Percentiles rank a stretch among this genome's conserved stretches.
Evolutionary conservation across 2,113 vertebrate species (phyloP).

Genomic region (Antechinus flavipes): DNA sequence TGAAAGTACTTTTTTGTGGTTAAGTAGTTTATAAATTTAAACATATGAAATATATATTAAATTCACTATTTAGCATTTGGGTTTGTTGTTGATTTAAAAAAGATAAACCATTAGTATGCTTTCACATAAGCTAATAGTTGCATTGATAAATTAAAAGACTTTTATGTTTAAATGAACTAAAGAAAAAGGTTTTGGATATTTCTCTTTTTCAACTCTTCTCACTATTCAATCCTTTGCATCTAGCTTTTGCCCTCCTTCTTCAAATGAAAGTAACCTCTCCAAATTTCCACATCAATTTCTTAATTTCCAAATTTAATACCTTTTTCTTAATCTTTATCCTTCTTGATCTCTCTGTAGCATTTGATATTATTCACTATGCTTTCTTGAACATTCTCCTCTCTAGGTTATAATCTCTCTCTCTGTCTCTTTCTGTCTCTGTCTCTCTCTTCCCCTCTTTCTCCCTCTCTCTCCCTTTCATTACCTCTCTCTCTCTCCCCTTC

Average conservation of each 20-base stretch:
- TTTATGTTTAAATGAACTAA: constrained; percentile 53
- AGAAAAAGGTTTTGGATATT: not conserved
- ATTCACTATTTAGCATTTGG: not conserved
- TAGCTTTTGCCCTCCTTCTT: not conserved
- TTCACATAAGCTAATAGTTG: constrained; percentile 39
- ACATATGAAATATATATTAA: constrained; percentile 9
- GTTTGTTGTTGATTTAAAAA: constrained; percentile 41
- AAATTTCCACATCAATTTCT: not conserved
- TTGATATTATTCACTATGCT: not conserved
- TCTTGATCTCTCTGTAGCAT: not conserved
- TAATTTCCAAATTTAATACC: not conserved
- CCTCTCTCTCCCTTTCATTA: too few relatives aligned
- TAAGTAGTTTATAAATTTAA: constrained; percentile 28
- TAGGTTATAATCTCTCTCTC: not conserved
- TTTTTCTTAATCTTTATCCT: not conserved
- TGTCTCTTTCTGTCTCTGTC: not conserved
- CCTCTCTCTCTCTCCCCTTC: not conserved
- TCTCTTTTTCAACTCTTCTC: constrained; percentile 16
- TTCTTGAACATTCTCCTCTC: not conserved
- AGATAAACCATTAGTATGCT: constrained; percentile 28
- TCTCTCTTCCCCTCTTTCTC: too few relatives aligned
- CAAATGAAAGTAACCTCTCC: not conserved
- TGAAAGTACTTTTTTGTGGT: constrained; percentile 53
- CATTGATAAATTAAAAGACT: constrained; percentile 48
- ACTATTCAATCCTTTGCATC: not conserved